Evolutionary conservation across 2,888 invertebrate species (phyloP).

Genomic region (Agriotes lineatus): DNA sequence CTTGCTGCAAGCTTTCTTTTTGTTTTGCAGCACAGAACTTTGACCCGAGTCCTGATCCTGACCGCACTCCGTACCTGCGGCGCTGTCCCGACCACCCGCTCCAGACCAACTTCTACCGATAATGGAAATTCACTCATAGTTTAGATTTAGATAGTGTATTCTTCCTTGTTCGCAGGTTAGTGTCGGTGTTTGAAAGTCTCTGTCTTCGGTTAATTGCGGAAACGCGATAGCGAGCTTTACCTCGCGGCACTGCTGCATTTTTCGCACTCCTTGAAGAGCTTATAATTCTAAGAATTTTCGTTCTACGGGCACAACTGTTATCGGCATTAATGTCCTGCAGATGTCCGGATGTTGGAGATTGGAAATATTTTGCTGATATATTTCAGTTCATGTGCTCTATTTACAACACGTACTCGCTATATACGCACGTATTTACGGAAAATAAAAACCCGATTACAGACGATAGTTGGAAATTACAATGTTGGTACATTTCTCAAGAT

Average conservation of each 20-base stretch:
- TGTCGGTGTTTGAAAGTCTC: conserved; percentile 14
- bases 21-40: conserved; percentile 34
- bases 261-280: neutral
- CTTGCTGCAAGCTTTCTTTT: conserved; percentile 29
- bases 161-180: conserved; percentile 25
- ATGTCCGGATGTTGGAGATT: too few species aligned
- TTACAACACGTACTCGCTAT: too few species aligned
- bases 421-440: too few species aligned
- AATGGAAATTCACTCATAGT: conserved; percentile 39
- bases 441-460: too few species aligned
- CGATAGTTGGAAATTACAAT: too few species aligned
- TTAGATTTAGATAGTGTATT: conserved; percentile 37
- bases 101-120: conserved; percentile 31
- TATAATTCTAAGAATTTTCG: neutral
- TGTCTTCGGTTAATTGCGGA: conserved; percentile 25
- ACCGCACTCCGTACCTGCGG: conserved; percentile 39
- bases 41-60: conserved; percentile 38
- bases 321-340: too few species aligned
- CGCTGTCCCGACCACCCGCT: conserved; percentile 36
- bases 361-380: too few species aligned
- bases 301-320: too few species aligned
- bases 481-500: too few species aligned
- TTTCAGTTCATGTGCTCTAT: too few species aligned
- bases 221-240: conserved; percentile 16
- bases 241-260: neutral